Evolutionary conservation across 2,113 vertebrate species (phyloP), one percentile per base, ranked within the genome.

Genomic region (Thinocorus orbignyianus): DNA sequence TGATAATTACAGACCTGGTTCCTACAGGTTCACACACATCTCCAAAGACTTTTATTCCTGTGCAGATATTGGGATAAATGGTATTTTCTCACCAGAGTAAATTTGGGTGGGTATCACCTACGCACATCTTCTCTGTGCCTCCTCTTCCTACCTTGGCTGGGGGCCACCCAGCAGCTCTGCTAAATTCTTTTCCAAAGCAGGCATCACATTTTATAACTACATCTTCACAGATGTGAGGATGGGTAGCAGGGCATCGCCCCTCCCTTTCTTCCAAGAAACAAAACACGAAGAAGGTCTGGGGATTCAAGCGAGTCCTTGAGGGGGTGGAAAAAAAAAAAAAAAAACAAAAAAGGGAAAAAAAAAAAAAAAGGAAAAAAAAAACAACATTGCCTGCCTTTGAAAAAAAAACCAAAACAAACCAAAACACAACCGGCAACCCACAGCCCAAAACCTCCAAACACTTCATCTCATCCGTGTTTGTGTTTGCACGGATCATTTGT

Each of bases 401-500:
- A 62, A 64, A 35, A 61, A 66, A 85, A 23, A 68, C 44, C 18
- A 46, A 17, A 7, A 41, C 26, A 35, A 77, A 28, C 2, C 4
- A 5, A 71, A 80, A 52, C 51, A 17, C 55, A 42, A 11, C 3
- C 92, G 84, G 28, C 33, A 84, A 72, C 65, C 35, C 76, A 49
- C 54, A 64, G 10, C 49, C 44, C 37, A 2, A 94, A 93, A 92
- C 85, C 61, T 77, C 76, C 95, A 89, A 98, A 98, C 46, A 93
- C 88, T 97, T 92, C 88, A 79, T 97, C 95, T 96, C 86, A 82
- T 96, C 94, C 66, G 94, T 98, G 97, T 98, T 98, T 98, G 96
- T 98, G 97, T 97, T 98, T 98, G 95, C 96, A 81, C 60, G 97
- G 97, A 98, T 98, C 98, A 98, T 98, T 98, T 97, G 98, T 97